phyloP scores from a whole-genome alignment of 2,797 vertebrate genomes.

The Smutsia temminckii region DNA sequence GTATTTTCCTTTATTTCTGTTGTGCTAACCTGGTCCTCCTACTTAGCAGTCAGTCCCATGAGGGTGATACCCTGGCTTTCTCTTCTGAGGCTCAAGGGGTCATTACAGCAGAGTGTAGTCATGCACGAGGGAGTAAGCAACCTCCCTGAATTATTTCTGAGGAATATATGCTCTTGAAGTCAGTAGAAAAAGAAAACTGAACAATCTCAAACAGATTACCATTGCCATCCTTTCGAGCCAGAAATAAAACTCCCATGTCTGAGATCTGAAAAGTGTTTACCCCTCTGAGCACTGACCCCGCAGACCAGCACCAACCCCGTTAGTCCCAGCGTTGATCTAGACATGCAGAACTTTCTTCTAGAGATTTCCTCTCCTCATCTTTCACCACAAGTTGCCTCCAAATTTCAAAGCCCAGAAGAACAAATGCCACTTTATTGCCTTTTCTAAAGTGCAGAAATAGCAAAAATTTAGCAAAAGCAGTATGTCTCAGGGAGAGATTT shows the following conservation, averaged over 20 bases:
- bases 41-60: not conserved
- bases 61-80: not conserved
- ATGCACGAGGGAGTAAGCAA: not conserved
- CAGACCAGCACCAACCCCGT: not conserved
- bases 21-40: not conserved
- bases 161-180: accelerated
- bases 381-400: not conserved
- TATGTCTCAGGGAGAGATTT: not conserved
- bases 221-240: not conserved
- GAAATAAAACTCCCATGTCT: not conserved
- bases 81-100: not conserved
- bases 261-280: not conserved
- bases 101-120: not conserved
- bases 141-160: not conserved
- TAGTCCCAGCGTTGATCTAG: not conserved
- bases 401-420: constrained; percentile 40
- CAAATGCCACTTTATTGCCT: not conserved
- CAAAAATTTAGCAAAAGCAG: not conserved
- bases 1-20: not conserved
- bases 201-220: not conserved
- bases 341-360: constrained; percentile 32
- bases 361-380: not conserved
- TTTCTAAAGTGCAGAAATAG: constrained; percentile 35
- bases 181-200: not conserved
- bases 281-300: not conserved